These are phyloP conservation scores for Blomia tropicalis DNA, from an alignment of 2,888 invertebrate species.

Conservation along the genomic window DNA sequence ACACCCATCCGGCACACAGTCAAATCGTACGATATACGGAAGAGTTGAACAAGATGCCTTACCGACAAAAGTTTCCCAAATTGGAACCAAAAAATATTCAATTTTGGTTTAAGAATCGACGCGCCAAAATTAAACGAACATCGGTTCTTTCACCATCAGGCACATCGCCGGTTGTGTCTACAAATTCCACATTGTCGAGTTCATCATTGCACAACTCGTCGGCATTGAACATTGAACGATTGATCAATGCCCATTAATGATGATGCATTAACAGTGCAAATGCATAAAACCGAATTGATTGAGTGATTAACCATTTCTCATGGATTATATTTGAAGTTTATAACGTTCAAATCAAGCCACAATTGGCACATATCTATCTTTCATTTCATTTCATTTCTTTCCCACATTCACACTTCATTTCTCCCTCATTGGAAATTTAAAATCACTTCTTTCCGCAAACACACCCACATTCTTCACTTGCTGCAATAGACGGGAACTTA, in stretches of 20 bases:
- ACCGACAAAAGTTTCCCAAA: constrained; percentile 73
- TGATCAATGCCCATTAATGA: constrained; percentile 24
- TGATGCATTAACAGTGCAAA: background rate
- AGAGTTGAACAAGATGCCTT: constrained; percentile 34
- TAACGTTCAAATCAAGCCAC: too few species aligned
- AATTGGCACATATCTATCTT: too few species aligned
- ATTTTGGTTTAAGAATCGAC: constrained; percentile 97
- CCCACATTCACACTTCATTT: too few species aligned
- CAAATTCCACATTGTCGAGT: background rate
- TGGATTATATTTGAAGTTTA: too few species aligned
- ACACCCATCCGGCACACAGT: constrained; percentile 33
- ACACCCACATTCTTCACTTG: too few species aligned
- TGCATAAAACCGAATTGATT: background rate
- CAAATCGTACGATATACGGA: constrained; percentile 33
- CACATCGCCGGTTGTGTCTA: background rate
- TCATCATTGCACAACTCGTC: constrained; percentile 19
- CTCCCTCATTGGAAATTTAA: too few species aligned
- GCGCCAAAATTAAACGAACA: constrained; percentile 84
- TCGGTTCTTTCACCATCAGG: background rate
- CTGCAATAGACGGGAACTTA: too few species aligned
- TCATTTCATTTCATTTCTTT: too few species aligned
- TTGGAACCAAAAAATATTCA: constrained; percentile 97
- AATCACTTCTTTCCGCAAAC: too few species aligned
- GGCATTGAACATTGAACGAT: constrained; percentile 24
- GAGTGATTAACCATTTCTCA: too few species aligned